Base-by-base conservation (phyloP, 2,113 vertebrate species). In the Columba janthina region DNA sequence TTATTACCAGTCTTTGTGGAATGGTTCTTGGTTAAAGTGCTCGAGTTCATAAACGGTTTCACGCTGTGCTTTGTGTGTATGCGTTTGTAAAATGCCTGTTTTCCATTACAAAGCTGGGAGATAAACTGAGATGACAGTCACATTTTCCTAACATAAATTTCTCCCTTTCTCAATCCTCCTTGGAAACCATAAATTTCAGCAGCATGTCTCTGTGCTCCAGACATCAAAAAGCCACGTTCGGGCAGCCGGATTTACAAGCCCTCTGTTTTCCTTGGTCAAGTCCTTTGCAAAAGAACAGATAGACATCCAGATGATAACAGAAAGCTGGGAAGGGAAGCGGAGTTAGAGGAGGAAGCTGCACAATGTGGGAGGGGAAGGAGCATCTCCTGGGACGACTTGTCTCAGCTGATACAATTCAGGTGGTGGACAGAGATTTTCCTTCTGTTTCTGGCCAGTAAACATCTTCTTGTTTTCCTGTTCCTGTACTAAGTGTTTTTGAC, bases 51-150 rank as follows among this genome's bases (percentile, higher is more conserved):
- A 21, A 34, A 12, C 9, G 0, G 1, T 38, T 40, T 21, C 94
- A 24, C 3, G 75, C 93, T 74, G 96, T 34, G 29, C 29, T 66
- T 7, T 71, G 88, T 83, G 91, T 87, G 77, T 76, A 21, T 69
- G 56, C 76, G 82, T 88, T 85, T 83, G 84, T 56, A 54, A 76
- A 65, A 54, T n/a, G 85, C 96, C 97, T 97, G 97, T 69, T 97
- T 97, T 92, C 97, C 95, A 90, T 98, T 97, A 96, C 42, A 12
- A 51, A 88, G 56, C 44, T 5, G 17, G 82, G 85, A 94, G 79
- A 76, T 85, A 92, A 94, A 75, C 5, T 40, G 82, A 80, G 90
- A 93, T 48, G 97, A 97, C 92, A 84, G 64, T 97, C 97, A 96
- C 89, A 85, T 96, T 95, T 97, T 96, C 96, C 82, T 66, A 92